Percentiles rank a stretch among this genome's conserved stretches.
phyloP scores from a whole-genome alignment of 2,797 vertebrate species.

The Epinephelus coioides region DNA sequence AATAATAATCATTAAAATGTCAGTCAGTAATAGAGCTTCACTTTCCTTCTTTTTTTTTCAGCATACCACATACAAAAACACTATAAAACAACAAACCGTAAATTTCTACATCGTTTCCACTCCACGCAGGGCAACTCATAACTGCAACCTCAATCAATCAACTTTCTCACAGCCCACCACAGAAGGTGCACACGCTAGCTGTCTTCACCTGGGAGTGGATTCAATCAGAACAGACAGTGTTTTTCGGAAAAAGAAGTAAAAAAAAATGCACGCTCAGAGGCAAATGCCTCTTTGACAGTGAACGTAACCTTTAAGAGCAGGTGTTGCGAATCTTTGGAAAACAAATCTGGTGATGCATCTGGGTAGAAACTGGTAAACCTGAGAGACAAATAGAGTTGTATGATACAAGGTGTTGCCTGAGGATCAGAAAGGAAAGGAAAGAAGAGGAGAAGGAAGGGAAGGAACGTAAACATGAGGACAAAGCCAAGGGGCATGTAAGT shows the following conservation, averaged over 20 bases:
- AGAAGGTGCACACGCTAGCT: constrained; percentile 9
- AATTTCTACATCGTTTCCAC: constrained; percentile 4
- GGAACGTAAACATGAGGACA: constrained; percentile 17
- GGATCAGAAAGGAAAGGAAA: constrained; percentile 8
- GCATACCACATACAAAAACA: not conserved
- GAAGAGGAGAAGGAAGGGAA: not conserved
- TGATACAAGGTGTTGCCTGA: constrained; percentile 35
- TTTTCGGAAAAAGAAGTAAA: not conserved
- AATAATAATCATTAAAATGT: not conserved
- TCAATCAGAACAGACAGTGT: constrained; percentile 19
- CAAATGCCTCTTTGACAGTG: constrained; percentile 47
- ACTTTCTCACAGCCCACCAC: not conserved
- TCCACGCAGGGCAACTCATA: not conserved
- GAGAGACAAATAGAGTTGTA: constrained; percentile 31
- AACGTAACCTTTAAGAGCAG: constrained; percentile 60
- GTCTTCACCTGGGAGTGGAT: constrained; percentile 40
- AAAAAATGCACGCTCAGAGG: constrained; percentile 1
- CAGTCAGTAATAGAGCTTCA: not conserved
- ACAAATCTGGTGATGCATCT: constrained; percentile 28
- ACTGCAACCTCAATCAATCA: constrained; percentile 50
- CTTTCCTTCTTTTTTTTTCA: not conserved
- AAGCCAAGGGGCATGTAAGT: constrained; percentile 52
- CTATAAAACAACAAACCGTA: constrained; percentile 1
- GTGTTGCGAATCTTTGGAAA: constrained; percentile 37
- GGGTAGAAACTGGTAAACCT: constrained; percentile 29